Evolutionary conservation across 2,113 vertebrate genomes (phyloP).

Genomic region (Seriola quinqueradiata): DNA sequence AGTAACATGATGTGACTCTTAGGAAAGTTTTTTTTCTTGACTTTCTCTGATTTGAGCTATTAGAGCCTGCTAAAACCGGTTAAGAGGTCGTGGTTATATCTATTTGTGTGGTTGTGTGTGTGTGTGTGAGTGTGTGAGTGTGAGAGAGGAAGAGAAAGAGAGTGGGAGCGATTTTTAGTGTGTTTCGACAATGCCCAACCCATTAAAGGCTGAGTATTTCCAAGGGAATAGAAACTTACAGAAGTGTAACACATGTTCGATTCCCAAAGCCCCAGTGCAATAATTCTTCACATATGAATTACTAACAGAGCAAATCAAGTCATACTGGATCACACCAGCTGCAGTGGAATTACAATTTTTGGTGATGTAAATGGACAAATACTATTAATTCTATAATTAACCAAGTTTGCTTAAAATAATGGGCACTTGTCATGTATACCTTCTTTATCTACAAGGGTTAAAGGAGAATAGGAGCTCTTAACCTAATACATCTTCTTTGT

Average conservation of each 20-base stretch:
- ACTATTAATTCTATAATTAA: conserved; percentile 28
- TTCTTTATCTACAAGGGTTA: background rate
- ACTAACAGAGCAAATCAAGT: conserved; percentile 66
- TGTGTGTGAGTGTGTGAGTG: background rate
- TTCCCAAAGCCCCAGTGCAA: conserved; percentile 60
- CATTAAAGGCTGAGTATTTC: conserved; percentile 59
- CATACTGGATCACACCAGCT: conserved; percentile 52
- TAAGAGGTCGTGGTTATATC: conserved; percentile 64
- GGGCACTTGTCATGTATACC: rapidly evolving
- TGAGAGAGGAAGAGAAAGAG: conserved; percentile 36
- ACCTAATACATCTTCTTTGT: background rate
- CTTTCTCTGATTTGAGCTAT: conserved; percentile 63
- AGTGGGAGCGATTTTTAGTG: conserved; percentile 41
- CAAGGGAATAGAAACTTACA: conserved; percentile 68
- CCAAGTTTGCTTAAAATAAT: background rate
- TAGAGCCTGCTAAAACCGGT: conserved; percentile 62
- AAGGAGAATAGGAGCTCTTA: background rate
- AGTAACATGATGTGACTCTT: conserved; percentile 60
- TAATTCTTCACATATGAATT: conserved; percentile 70
- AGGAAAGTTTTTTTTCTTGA: conserved; percentile 33
- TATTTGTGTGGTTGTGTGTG: conserved; percentile 47
- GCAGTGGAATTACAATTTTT: conserved; percentile 19
- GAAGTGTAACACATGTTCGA: conserved; percentile 73
- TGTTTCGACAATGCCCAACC: conserved; percentile 52
- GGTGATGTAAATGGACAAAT: conserved; percentile 25